Evolutionary conservation across 2,113 vertebrate genomes (phyloP).

Genomic region (Myotis lucifugus): DNA sequence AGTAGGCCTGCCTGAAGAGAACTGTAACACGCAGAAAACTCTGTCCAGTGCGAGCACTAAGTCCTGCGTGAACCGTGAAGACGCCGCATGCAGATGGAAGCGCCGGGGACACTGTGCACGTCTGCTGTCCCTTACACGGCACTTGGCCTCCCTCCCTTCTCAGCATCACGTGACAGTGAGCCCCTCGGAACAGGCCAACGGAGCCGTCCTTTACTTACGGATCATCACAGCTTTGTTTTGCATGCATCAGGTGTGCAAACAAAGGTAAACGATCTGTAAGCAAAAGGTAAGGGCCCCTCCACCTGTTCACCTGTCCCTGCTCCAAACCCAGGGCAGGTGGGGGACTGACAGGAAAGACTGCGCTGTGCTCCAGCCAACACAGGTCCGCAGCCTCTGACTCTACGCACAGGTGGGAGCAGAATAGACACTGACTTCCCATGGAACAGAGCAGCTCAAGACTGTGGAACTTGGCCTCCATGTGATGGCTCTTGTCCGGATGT

Average conservation of each 20-base stretch:
- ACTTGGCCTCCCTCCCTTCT: neutral
- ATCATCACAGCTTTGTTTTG: too few relatives aligned
- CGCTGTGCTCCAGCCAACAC: fast-evolving
- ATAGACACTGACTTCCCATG: fast-evolving
- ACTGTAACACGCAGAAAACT: neutral
- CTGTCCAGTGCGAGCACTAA: neutral
- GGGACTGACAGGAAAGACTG: fast-evolving
- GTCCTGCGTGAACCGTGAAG: conserved; percentile 15
- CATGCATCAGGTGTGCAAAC: neutral
- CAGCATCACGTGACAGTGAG: neutral
- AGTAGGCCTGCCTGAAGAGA: too few relatives aligned
- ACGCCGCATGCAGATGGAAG: neutral
- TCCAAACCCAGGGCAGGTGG: fast-evolving
- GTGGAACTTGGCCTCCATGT: neutral
- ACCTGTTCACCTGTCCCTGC: neutral
- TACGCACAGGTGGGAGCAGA: fast-evolving
- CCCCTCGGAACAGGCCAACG: neutral
- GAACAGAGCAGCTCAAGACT: too few relatives aligned
- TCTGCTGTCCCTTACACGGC: neutral
- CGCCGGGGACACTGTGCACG: neutral
- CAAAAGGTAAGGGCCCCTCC: neutral
- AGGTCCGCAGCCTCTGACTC: fast-evolving
- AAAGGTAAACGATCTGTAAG: neutral
- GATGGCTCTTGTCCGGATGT: fast-evolving
- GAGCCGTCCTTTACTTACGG: neutral